These are phyloP conservation scores for Lithophane semibrunnea DNA, from an alignment of 2,888 invertebrate genomes.

Conservation along the genomic window DNA sequence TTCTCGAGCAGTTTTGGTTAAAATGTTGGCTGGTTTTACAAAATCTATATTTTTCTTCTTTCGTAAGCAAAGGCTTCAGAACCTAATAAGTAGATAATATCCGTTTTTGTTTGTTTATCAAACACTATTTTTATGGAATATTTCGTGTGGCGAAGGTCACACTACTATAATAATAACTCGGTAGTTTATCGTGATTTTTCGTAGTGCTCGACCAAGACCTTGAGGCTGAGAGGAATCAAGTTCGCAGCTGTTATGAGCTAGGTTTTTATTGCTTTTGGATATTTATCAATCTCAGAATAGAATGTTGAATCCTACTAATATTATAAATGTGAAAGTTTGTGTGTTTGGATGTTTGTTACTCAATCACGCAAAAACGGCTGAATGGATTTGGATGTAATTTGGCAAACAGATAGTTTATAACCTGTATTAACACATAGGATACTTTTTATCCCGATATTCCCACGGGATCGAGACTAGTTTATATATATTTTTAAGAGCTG, in stretches of 20 bases:
- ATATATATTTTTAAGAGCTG: neutral
- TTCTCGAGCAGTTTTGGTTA: neutral
- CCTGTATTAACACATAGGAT: no score
- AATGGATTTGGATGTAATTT: no score
- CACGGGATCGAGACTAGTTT: no score
- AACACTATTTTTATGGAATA: constrained; percentile 20
- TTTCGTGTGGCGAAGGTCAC: constrained; percentile 31
- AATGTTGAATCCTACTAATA: no score
- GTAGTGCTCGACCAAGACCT: constrained; percentile 21
- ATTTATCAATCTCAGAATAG: constrained; percentile 7
- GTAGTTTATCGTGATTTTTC: constrained; percentile 17
- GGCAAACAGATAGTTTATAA: no score
- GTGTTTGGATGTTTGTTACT: no score
- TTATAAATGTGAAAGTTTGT: no score
- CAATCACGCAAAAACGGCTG: no score
- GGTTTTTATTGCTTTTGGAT: constrained; percentile 26
- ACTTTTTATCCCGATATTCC: no score
- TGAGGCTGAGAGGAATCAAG: constrained; percentile 15
- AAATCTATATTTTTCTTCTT: neutral
- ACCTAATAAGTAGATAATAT: neutral
- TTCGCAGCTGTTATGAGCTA: constrained; percentile 27
- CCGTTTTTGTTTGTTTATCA: neutral
- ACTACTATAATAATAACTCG: constrained; percentile 13
- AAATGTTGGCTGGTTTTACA: neutral
- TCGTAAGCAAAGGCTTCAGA: neutral